phyloP scores from a whole-genome alignment of 2,113 vertebrate species.

The Paradoxurus hermaphroditus region DNA sequence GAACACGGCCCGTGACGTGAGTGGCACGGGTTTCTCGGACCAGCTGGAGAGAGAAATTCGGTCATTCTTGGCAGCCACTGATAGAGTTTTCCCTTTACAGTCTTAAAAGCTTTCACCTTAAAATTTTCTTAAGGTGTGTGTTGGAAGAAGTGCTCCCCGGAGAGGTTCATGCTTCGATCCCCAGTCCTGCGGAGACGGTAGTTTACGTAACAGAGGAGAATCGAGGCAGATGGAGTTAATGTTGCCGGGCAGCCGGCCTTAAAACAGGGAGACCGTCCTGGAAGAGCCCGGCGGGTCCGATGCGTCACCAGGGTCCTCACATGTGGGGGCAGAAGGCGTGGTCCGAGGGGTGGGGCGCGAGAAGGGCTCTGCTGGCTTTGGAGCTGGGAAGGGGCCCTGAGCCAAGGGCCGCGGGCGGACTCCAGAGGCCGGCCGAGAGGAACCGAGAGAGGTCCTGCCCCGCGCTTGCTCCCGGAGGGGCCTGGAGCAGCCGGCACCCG shows the following conservation, averaged over 20 bases:
- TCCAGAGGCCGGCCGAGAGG: too few relatives aligned
- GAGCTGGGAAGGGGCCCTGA: accelerated
- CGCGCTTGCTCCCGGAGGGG: too few relatives aligned
- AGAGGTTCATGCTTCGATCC: accelerated
- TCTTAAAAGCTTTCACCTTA: not conserved
- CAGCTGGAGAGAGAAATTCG: accelerated
- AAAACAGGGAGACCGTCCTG: too few relatives aligned
- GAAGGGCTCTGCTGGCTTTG: not conserved
- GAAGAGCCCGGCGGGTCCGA: accelerated
- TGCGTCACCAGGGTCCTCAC: too few relatives aligned
- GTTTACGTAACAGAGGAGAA: too few relatives aligned
- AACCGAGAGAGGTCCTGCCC: too few relatives aligned
- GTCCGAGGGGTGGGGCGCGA: not conserved
- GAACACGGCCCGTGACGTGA: accelerated
- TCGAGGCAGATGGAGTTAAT: accelerated
- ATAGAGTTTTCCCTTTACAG: not conserved
- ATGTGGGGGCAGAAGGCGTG: too few relatives aligned
- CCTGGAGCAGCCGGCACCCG: too few relatives aligned
- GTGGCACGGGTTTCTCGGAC: too few relatives aligned
- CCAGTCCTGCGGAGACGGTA: not conserved
- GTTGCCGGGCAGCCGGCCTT: accelerated
- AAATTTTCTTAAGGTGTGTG: not conserved
- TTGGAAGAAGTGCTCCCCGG: not conserved
- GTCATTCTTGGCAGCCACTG: not conserved
- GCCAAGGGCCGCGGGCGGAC: accelerated